Conservation (phyloP, 2,888 invertebrate species). For the Tinea pellionella region DNA sequence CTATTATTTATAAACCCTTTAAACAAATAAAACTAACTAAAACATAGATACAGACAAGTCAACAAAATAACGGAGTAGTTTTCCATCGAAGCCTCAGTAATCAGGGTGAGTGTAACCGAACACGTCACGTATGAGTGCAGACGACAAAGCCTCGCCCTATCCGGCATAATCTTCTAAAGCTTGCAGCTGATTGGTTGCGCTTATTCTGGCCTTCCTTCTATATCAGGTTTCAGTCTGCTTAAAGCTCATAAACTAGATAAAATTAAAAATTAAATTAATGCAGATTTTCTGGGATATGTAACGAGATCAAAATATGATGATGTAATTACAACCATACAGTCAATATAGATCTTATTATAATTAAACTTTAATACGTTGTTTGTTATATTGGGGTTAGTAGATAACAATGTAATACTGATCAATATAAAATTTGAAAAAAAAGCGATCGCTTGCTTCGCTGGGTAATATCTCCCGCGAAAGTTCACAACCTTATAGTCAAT, state of each 20-base stretch:
- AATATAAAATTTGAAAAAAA: neutral
- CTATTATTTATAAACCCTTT: too few species aligned
- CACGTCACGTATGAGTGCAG: slow-evolving; percentile 21
- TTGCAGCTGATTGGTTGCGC: slow-evolving; percentile 36
- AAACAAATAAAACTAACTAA: too few species aligned
- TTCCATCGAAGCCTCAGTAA: slow-evolving; percentile 12
- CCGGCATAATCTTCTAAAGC: slow-evolving; percentile 27
- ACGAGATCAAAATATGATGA: too few species aligned
- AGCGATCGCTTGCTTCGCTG: too few species aligned
- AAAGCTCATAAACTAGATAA: slow-evolving; percentile 15
- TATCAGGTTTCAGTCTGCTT: slow-evolving; percentile 32
- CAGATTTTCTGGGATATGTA: too few species aligned
- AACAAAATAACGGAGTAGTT: neutral
- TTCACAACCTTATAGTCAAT: slow-evolving; percentile 58
- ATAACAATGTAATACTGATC: too few species aligned
- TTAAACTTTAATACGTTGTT: too few species aligned
- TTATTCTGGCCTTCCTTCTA: slow-evolving; percentile 29
- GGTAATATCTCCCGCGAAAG: slow-evolving; percentile 30
- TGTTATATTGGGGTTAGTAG: too few species aligned
- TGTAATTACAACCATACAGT: too few species aligned
- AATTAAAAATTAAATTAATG: neutral
- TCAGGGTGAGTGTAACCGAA: slow-evolving; percentile 23
- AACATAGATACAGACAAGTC: too few species aligned
- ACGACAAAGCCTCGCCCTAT: slow-evolving; percentile 33
- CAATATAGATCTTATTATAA: too few species aligned